Percentiles rank a stretch among this genome's conserved stretches.
phyloP scores from a whole-genome alignment of 1,140 invertebrate genomes.

The Vanessa atalanta region DNA sequence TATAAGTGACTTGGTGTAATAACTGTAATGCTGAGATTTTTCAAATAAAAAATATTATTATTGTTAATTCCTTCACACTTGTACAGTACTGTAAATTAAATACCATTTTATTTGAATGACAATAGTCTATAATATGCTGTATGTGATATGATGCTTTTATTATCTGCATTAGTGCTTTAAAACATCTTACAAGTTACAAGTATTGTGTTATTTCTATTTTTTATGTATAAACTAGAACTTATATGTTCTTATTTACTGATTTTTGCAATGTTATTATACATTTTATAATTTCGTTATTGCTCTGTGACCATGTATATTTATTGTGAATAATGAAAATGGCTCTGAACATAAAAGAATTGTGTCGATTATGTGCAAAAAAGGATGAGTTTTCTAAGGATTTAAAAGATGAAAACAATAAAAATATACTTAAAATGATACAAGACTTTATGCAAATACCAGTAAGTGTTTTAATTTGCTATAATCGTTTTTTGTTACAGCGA shows the following conservation, averaged over 20 bases:
- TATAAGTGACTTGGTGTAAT: too few relatives aligned
- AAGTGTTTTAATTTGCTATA: constrained; percentile 40
- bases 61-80: too few relatives aligned
- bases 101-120: too few relatives aligned
- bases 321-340: constrained; percentile 49
- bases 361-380: constrained; percentile 73
- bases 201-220: background rate
- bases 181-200: background rate
- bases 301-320: constrained; percentile 20
- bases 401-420: constrained; percentile 64
- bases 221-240: background rate
- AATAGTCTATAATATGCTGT: too few relatives aligned
- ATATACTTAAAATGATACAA: constrained; percentile 65
- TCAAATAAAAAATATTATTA: too few relatives aligned
- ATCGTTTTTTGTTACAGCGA: too few relatives aligned
- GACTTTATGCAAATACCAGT: constrained; percentile 69
- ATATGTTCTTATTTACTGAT: background rate
- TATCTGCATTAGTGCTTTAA: background rate
- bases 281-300: constrained; percentile 8
- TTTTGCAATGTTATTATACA: background rate
- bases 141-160: background rate
- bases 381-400: constrained; percentile 70
- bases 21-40: too few relatives aligned
- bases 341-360: constrained; percentile 65
- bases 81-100: too few relatives aligned